Evolutionary conservation across 2,797 vertebrate genomes (phyloP).

Genomic region (Psittacula echo): DNA sequence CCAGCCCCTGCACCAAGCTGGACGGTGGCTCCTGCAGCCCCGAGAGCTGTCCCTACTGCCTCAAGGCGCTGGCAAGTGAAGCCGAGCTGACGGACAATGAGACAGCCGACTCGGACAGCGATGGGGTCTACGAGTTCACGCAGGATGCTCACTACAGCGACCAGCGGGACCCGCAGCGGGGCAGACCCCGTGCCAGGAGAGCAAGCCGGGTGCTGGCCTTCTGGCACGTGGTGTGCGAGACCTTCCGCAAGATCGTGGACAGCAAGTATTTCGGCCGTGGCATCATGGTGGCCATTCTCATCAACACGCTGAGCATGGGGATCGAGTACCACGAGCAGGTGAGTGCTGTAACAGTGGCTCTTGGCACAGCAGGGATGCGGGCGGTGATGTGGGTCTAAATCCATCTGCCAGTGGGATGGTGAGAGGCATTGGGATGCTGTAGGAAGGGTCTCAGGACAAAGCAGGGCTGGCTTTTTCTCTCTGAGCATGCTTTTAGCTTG

Average conservation of each 20-base stretch:
- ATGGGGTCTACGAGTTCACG: slow-evolving; percentile 91
- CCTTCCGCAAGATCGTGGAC: slow-evolving; percentile 90
- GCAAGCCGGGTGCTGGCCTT: slow-evolving; percentile 80
- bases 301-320: slow-evolving; percentile 92
- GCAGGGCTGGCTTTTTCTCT: background rate
- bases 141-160: slow-evolving; percentile 88
- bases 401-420: rapidly evolving
- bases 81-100: slow-evolving; percentile 84
- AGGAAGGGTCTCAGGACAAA: background rate
- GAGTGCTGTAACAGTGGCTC: slow-evolving; percentile 12
- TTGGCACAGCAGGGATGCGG: rapidly evolving
- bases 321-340: slow-evolving; percentile 93
- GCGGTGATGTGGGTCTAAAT: rapidly evolving
- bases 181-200: slow-evolving; percentile 75
- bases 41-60: slow-evolving; percentile 92
- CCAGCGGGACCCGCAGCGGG: slow-evolving; percentile 78
- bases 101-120: slow-evolving; percentile 89
- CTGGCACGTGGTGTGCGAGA: slow-evolving; percentile 93
- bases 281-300: slow-evolving; percentile 92
- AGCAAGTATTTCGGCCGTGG: slow-evolving; percentile 92
- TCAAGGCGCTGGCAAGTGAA: slow-evolving; percentile 81
- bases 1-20: slow-evolving; percentile 83
- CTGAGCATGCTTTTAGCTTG: background rate
- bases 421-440: background rate
- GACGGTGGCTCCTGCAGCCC: slow-evolving; percentile 84